A percentile compares a stretch with the other conserved stretches of the same genome.
These are phyloP conservation scores for Lordiphosa stackelbergi DNA, from an alignment of 1,140 invertebrate species.

Conservation along the genomic window DNA sequence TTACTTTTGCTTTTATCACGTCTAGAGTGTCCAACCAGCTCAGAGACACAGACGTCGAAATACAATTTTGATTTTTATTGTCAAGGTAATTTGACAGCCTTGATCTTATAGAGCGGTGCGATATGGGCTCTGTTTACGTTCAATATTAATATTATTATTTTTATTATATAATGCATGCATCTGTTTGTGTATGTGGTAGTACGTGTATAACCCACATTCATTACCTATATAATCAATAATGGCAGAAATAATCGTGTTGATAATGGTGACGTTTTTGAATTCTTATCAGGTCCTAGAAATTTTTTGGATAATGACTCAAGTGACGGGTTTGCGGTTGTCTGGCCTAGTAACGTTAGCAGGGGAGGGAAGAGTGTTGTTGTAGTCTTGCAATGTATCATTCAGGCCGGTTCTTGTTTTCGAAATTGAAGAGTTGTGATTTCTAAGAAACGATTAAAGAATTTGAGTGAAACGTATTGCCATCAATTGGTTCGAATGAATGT, in stretches of 20 bases:
- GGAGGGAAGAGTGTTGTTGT: too few relatives aligned
- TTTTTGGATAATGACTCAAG: too few relatives aligned
- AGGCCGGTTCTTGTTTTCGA: too few relatives aligned
- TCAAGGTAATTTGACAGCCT: slow-evolving; percentile 21
- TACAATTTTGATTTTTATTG: slow-evolving; percentile 13
- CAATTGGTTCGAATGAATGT: too few relatives aligned
- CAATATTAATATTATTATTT: too few relatives aligned
- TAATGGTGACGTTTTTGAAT: slow-evolving; percentile 44
- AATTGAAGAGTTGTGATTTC: too few relatives aligned
- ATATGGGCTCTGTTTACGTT: neutral
- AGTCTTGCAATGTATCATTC: too few relatives aligned
- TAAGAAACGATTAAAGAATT: too few relatives aligned
- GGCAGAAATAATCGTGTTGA: slow-evolving; percentile 8
- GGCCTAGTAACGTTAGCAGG: too few relatives aligned
- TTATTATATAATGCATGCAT: neutral
- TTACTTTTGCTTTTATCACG: slow-evolving; percentile 11
- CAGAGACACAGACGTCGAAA: slow-evolving; percentile 1
- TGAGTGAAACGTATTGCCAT: too few relatives aligned
- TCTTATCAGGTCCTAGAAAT: slow-evolving; percentile 21
- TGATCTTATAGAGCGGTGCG: slow-evolving; percentile 10
- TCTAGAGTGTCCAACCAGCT: slow-evolving; percentile 9
- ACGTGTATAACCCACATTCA: too few relatives aligned
- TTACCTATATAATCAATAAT: slow-evolving; percentile 2
- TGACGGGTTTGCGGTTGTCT: too few relatives aligned
- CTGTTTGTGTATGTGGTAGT: neutral